Evolutionary conservation across 2,113 vertebrate species (phyloP).

Genomic region (human): GRCh38 chr1:112036501-112037000

Average conservation of each 20-base stretch:
- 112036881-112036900: conserved; percentile 78
- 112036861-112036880: conserved; percentile 69
- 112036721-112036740: conserved; percentile 46
- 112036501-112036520: background rate
- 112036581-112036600: conserved; percentile 45
- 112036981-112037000: conserved; percentile 80
- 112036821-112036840: conserved; percentile 54
- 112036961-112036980: conserved; percentile 84
- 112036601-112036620: conserved; percentile 51
- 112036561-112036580: conserved; percentile 64
- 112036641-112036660: conserved; percentile 45
- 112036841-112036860: conserved; percentile 72
- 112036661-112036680: background rate
- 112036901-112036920: conserved; percentile 82
- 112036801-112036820: background rate
- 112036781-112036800: background rate
- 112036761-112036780: background rate
- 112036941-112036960: conserved; percentile 86
- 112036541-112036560: conserved; percentile 55
- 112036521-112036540: background rate
- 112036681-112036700: background rate
- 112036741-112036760: background rate
- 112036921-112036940: conserved; percentile 83
- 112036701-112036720: background rate
- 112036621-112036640: conserved; percentile 23